A percentile compares a stretch with the other conserved stretches of the same genome.
Evolutionary conservation across 2,797 vertebrate species (phyloP).

Genomic region (Gallinago solitaria): DNA sequence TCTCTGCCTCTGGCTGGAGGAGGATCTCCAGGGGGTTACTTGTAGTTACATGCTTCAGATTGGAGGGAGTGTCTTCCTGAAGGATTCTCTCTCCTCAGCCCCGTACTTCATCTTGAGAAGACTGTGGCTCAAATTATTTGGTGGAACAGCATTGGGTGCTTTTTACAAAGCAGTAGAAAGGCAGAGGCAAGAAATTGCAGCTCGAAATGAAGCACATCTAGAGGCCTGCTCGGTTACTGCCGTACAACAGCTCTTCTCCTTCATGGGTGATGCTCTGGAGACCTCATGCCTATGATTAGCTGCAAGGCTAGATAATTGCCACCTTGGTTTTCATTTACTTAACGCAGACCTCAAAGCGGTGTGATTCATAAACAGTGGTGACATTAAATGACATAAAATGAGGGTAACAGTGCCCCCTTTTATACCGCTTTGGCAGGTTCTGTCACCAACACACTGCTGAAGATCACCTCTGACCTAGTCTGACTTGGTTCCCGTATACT

Average conservation of each 20-base stretch:
- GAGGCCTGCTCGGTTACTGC: background rate
- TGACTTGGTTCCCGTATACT: background rate
- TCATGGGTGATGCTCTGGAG: accelerated
- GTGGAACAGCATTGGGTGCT: accelerated
- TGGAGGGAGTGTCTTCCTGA: background rate
- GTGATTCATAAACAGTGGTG: background rate
- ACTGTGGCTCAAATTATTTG: background rate
- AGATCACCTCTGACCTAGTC: background rate
- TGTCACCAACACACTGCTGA: background rate
- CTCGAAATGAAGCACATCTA: background rate
- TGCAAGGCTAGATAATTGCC: background rate
- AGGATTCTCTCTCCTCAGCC: background rate
- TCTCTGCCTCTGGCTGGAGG: background rate
- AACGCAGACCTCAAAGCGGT: background rate
- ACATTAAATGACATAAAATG: background rate
- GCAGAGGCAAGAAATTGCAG: background rate
- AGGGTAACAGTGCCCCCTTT: background rate
- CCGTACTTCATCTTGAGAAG: background rate
- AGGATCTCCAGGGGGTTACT: background rate
- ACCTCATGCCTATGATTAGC: background rate
- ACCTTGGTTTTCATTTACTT: background rate
- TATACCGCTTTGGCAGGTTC: background rate
- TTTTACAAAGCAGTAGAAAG: background rate
- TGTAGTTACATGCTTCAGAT: background rate
- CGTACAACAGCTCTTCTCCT: background rate